These are phyloP conservation scores for Hippopotamus amphibius DNA, from an alignment of 2,113 vertebrate genomes.

Conservation along the genomic window DNA sequence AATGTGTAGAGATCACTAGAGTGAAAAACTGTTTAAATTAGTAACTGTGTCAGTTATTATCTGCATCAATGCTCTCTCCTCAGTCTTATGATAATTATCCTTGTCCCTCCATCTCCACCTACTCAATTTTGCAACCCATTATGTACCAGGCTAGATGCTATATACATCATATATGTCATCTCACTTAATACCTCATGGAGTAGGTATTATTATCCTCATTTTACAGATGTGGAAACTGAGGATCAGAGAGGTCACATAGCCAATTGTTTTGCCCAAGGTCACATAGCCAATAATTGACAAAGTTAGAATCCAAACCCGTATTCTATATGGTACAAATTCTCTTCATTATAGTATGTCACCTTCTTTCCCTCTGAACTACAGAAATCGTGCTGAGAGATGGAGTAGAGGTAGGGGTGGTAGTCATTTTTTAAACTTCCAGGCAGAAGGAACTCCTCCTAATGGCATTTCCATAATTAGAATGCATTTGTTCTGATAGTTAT, in stretches of 20 bases:
- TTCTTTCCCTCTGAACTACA: constrained; percentile 26
- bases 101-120: not conserved
- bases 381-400: constrained; percentile 3
- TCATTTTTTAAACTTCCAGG: constrained; percentile 67
- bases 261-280: not conserved
- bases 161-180: not conserved
- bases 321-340: not conserved
- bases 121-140: not conserved
- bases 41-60: not conserved
- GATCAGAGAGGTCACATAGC: not conserved
- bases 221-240: not conserved
- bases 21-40: not conserved
- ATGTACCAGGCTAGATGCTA: not conserved
- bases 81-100: not conserved
- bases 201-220: not conserved
- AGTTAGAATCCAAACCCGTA: not conserved
- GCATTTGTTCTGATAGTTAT: constrained; percentile 78
- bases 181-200: not conserved
- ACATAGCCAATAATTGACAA: not conserved
- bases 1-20: not conserved
- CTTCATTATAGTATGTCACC: not conserved
- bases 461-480: constrained; percentile 81
- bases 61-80: not conserved
- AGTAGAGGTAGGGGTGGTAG: constrained; percentile 60
- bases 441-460: constrained; percentile 78